Conservation (phyloP, 2,797 vertebrate genomes). For the Spheniscus humboldti region DNA sequence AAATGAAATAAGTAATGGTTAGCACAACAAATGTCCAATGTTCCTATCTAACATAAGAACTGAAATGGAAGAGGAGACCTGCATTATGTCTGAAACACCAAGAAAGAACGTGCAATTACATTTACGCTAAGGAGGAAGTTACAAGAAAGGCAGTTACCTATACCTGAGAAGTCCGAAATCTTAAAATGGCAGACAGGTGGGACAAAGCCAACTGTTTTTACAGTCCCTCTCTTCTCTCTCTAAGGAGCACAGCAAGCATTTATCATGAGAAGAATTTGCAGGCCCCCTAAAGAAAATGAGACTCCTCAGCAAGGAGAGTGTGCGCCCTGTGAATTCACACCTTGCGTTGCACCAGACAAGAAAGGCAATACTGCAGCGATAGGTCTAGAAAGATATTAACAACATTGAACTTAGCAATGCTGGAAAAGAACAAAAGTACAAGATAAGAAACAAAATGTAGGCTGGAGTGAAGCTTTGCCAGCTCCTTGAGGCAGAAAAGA, state of each 20-base stretch:
- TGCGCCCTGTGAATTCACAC: background rate
- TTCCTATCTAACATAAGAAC: background rate
- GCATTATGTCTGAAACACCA: background rate
- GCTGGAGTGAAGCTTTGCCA: background rate
- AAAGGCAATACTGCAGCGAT: background rate
- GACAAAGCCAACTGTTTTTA: background rate
- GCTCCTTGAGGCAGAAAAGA: background rate
- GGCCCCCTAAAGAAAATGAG: background rate
- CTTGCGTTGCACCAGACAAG: accelerated
- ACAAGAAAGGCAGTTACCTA: background rate
- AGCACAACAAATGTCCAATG: background rate
- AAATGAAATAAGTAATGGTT: background rate
- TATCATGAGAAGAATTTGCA: background rate
- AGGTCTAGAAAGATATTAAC: background rate
- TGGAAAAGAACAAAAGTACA: background rate
- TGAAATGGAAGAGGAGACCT: background rate
- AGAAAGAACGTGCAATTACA: background rate
- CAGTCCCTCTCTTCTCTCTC: background rate
- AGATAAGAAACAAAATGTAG: background rate
- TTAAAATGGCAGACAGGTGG: background rate
- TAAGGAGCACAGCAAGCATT: background rate
- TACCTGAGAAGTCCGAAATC: background rate
- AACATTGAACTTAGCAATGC: background rate
- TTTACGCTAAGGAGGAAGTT: background rate
- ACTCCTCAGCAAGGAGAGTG: background rate